phyloP scores from a whole-genome alignment of 2,888 invertebrate species.

The Mythimna loreyi region DNA sequence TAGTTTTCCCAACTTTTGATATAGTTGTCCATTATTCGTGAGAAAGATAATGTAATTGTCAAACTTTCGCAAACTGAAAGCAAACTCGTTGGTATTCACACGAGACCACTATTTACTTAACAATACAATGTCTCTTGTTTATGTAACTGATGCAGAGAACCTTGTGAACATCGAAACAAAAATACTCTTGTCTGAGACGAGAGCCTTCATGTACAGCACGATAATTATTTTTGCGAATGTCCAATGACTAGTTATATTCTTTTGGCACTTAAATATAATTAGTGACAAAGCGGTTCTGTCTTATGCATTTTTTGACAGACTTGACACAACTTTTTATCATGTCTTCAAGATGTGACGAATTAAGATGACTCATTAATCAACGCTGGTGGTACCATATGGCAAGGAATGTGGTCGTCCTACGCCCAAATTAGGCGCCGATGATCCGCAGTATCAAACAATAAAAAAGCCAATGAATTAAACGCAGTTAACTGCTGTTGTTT shows the following conservation, averaged over 20 bases:
- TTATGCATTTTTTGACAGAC: slow-evolving; percentile 13
- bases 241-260: slow-evolving; percentile 32
- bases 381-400: slow-evolving; percentile 50
- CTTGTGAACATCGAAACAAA: slow-evolving; percentile 56
- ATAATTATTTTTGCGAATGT: slow-evolving; percentile 53
- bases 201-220: slow-evolving; percentile 24
- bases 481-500: slow-evolving; percentile 8
- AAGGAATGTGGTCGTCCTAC: slow-evolving; percentile 42
- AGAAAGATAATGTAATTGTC: slow-evolving; percentile 31
- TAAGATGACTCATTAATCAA: slow-evolving; percentile 55
- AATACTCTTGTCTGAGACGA: slow-evolving; percentile 39
- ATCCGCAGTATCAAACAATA: slow-evolving; percentile 23
- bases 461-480: slow-evolving; percentile 25
- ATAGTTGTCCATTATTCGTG: slow-evolving; percentile 13
- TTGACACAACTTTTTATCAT: background rate
- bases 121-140: slow-evolving; percentile 59
- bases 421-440: slow-evolving; percentile 46
- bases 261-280: slow-evolving; percentile 30
- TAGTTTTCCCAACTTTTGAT: slow-evolving; percentile 9
- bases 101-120: slow-evolving; percentile 58
- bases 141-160: slow-evolving; percentile 61
- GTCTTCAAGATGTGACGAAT: slow-evolving; percentile 23
- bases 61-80: slow-evolving; percentile 52
- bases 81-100: slow-evolving; percentile 55
- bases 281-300: slow-evolving; percentile 33